Evolutionary conservation across 2,797 vertebrate species (phyloP), one percentile per base, ranked within the genome.

Genomic region (Emydoidea blandingii): DNA sequence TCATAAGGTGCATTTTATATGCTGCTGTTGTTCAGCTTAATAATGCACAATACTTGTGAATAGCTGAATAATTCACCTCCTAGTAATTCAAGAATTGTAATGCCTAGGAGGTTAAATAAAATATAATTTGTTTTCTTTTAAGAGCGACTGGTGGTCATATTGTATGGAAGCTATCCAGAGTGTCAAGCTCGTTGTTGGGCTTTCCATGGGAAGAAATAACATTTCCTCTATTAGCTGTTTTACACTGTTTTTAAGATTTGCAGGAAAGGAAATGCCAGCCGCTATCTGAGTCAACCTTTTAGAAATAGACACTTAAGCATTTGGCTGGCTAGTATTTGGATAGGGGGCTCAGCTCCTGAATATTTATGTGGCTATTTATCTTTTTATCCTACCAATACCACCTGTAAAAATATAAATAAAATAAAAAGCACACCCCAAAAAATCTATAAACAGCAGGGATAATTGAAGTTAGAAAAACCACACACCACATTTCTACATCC

Each of bases 31-130:
- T 49, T 54, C 3, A 72, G 7, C 81, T 87, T 82, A 49, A 81
- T 92, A 95, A 83, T 34, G 44, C 5, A 79, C 2, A 85, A 79
- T 78, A 72, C 23, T 83, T 95, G 21, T 80, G 52, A 94, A 37
- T 21, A 41, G 21, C 29, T 86, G 79, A 54, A 9, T 94, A 37
- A 78, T 85, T 96, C 54, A 92, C 78, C 19, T 86, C 49, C 83
- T 81, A 15, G 12, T 76, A 86, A 84, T 80, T 83, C 19, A 89
- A 87, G 19, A 86, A 90, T 19, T 79, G 12, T 52, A 82, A 50
- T 90, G 53, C 12, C 25, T 90, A 8, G 11, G 82, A 94, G 27
- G 41, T 88, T 92, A 91, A 95, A 92, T 86, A 86, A 93, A 80
- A 83, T 18, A 16, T 4, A 1, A 87, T 90, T 91, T 86, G 6